Conservation (phyloP, 2,113 vertebrate species). For the Odocoileus hemionus region DNA sequence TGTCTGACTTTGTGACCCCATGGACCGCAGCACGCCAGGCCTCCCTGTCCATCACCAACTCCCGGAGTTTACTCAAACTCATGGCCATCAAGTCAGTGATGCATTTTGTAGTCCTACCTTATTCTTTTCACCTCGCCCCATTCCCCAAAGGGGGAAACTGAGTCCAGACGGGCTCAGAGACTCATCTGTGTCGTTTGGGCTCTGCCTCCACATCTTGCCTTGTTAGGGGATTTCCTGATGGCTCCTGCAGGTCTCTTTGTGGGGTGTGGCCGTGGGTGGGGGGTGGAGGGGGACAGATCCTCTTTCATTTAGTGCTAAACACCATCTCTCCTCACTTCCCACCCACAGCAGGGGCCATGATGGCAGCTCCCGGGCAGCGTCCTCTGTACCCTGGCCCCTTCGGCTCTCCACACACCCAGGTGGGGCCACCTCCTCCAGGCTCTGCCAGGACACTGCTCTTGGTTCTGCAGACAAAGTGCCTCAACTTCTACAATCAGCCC, state of each 20-base stretch:
- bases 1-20: background rate
- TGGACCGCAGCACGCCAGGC: background rate
- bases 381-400: background rate
- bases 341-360: background rate
- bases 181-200: background rate
- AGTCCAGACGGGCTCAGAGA: background rate
- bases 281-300: background rate
- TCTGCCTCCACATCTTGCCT: background rate
- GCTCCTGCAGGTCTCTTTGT: background rate
- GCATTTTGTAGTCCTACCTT: background rate
- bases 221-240: background rate
- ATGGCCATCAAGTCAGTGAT: fast-evolving
- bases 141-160: background rate
- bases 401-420: fast-evolving
- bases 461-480: fast-evolving
- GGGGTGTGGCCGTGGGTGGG: fast-evolving
- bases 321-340: fast-evolving
- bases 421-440: fast-evolving
- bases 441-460: background rate
- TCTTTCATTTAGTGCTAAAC: background rate
- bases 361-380: fast-evolving
- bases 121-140: background rate
- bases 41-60: background rate
- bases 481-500: background rate
- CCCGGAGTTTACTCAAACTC: background rate